These are phyloP conservation scores for Drosophila neutralis DNA, from an alignment of 2,888 invertebrate genomes.

Conservation along the genomic window DNA sequence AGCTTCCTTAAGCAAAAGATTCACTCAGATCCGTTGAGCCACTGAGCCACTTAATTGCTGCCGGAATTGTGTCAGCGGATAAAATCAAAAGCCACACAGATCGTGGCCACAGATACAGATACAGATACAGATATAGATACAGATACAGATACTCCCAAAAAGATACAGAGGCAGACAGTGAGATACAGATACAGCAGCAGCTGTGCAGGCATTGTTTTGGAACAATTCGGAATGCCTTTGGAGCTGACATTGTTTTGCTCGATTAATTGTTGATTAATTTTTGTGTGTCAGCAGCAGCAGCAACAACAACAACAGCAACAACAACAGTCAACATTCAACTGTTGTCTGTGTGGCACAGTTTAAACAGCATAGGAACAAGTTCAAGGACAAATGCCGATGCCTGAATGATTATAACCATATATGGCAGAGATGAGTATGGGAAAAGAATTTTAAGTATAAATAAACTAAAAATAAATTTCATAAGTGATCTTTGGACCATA, in stretches of 20 bases:
- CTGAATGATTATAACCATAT: neutral
- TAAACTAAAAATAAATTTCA: neutral
- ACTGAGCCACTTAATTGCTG: constrained; percentile 68
- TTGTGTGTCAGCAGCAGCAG: constrained; percentile 19
- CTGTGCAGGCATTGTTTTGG: constrained; percentile 38
- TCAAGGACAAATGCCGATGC: constrained; percentile 4
- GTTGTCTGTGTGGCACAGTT: neutral
- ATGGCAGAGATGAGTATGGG: neutral
- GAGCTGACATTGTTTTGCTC: constrained; percentile 33
- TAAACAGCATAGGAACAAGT: constrained; percentile 22
- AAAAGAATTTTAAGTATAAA: neutral
- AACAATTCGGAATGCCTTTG: constrained; percentile 11
- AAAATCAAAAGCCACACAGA: constrained; percentile 67
- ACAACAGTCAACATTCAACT: neutral
- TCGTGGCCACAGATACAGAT: constrained; percentile 70
- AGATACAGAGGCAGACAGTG: constrained; percentile 8
- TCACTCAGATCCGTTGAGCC: neutral
- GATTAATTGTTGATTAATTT: constrained; percentile 71
- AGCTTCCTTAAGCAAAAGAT: constrained; percentile 72
- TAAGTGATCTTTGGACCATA: neutral
- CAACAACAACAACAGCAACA: constrained; percentile 13
- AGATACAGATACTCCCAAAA: constrained; percentile 5
- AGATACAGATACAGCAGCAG: neutral
- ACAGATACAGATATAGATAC: constrained; percentile 53
- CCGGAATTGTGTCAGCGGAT: constrained; percentile 78